These are phyloP conservation scores for Sesia apiformis DNA, from an alignment of 2,888 invertebrate species.

Conservation along the genomic window DNA sequence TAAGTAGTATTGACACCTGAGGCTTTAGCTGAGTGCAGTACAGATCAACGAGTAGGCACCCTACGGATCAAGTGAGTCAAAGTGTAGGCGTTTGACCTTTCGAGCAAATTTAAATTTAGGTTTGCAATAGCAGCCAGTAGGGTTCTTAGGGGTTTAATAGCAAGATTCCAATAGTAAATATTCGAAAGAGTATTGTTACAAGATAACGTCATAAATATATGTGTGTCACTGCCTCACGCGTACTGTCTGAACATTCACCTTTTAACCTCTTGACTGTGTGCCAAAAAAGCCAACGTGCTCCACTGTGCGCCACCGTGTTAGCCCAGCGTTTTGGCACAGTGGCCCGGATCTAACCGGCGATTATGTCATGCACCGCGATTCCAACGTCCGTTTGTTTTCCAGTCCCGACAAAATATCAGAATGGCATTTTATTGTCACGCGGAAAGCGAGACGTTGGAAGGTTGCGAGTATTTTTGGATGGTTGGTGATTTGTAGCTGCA, in stretches of 20 bases:
- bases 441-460: constrained; percentile 22
- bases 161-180: too few species aligned
- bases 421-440: constrained; percentile 40
- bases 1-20: too few species aligned
- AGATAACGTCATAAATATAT: too few species aligned
- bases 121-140: too few species aligned
- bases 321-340: constrained; percentile 56
- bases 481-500: background rate
- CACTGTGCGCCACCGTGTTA: constrained; percentile 16
- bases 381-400: constrained; percentile 45
- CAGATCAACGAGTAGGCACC: too few species aligned
- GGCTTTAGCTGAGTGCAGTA: too few species aligned
- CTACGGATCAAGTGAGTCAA: too few species aligned
- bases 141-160: too few species aligned
- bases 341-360: constrained; percentile 63
- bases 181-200: too few species aligned
- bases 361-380: constrained; percentile 67
- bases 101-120: too few species aligned
- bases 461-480: background rate
- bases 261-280: constrained; percentile 61
- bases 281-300: constrained; percentile 38
- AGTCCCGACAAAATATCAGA: constrained; percentile 37
- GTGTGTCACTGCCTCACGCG: background rate
- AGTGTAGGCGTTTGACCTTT: too few species aligned
- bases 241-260: constrained; percentile 41